These are phyloP conservation scores for Melieria crassipennis DNA, from an alignment of 2,888 invertebrate species.

Conservation along the genomic window DNA sequence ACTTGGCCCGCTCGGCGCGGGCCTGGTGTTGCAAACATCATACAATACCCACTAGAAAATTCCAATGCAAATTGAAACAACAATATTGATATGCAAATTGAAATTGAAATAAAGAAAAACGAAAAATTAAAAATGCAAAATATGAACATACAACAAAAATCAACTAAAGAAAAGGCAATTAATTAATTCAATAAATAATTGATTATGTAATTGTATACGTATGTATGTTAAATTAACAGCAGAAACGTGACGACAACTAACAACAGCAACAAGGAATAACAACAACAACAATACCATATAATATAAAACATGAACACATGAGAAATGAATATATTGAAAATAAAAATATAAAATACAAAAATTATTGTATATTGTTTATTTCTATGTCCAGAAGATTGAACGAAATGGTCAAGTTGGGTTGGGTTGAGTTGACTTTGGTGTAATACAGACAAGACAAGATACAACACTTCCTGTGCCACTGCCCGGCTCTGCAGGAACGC, in stretches of 20 bases:
- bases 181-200: slow-evolving; percentile 41
- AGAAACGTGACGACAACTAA: not conserved
- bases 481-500: too few species aligned
- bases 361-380: too few species aligned
- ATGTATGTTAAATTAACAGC: slow-evolving; percentile 32
- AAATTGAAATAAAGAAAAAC: slow-evolving; percentile 21
- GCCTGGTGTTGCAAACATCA: not conserved
- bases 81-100: slow-evolving; percentile 24
- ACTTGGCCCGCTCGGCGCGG: too few species aligned
- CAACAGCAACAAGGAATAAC: not conserved
- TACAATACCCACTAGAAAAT: slow-evolving; percentile 22
- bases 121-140: slow-evolving; percentile 45
- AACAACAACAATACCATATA: not conserved
- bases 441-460: too few species aligned
- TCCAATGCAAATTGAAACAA: slow-evolving; percentile 39
- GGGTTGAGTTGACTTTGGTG: too few species aligned
- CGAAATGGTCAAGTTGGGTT: too few species aligned
- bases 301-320: not conserved
- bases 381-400: too few species aligned
- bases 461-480: too few species aligned
- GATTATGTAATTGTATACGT: slow-evolving; percentile 15
- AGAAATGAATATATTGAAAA: not conserved
- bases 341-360: not conserved
- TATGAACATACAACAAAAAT: slow-evolving; percentile 50
- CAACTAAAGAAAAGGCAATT: slow-evolving; percentile 37